Conservation (phyloP, 2,113 vertebrate genomes). For the Hemichromis elongatus region DNA sequence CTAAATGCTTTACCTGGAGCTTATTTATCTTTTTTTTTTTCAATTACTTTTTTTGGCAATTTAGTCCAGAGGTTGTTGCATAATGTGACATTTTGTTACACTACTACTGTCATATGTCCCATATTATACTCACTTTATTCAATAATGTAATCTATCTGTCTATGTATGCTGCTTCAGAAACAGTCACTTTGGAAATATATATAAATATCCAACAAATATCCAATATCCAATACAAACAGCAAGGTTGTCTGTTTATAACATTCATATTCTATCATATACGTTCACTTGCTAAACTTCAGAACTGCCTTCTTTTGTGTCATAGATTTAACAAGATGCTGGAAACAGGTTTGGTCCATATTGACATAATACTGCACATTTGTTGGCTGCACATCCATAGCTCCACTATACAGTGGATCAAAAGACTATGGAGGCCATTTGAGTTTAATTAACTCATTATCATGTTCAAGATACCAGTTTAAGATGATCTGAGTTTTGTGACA, state of each 20-base stretch:
- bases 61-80: not conserved
- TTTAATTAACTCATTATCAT: not conserved
- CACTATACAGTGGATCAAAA: not conserved
- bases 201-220: too few relatives aligned
- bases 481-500: not conserved
- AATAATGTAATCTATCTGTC: not conserved
- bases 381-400: not conserved
- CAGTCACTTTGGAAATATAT: not conserved
- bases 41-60: not conserved
- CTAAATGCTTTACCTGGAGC: not conserved
- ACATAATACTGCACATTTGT: not conserved
- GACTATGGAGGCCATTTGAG: not conserved
- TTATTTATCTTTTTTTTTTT: not conserved
- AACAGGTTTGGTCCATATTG: not conserved
- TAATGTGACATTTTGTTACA: not conserved
- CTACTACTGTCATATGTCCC: not conserved
- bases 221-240: not conserved
- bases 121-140: not conserved
- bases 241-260: not conserved
- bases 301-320: not conserved
- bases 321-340: not conserved
- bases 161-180: not conserved
- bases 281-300: not conserved
- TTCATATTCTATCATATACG: not conserved
- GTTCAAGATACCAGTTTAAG: not conserved